phyloP scores from a whole-genome alignment of 2,113 vertebrate genomes.

The Trachemys scripta region DNA sequence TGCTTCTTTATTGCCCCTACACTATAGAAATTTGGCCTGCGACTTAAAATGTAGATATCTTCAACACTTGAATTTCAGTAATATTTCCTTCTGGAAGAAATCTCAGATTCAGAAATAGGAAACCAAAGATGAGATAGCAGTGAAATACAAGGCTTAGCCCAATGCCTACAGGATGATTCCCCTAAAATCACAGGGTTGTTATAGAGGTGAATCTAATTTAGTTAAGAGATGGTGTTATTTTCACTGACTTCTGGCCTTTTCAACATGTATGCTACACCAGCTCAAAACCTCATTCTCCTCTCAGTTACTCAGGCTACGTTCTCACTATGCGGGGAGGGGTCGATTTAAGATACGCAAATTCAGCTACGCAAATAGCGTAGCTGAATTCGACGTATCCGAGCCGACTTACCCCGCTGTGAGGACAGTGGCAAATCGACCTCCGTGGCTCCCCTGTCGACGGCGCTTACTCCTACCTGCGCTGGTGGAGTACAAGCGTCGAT shows the following conservation, averaged over 20 bases:
- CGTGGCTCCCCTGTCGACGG: too few relatives aligned
- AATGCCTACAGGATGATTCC: slow-evolving; percentile 51
- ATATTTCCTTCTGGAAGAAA: slow-evolving; percentile 59
- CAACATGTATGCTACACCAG: neutral
- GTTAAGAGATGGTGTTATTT: neutral
- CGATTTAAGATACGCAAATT: too few relatives aligned
- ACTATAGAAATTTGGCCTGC: slow-evolving; percentile 35
- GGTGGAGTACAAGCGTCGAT: too few relatives aligned
- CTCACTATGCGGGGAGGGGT: too few relatives aligned
- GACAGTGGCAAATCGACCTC: too few relatives aligned
- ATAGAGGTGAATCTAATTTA: neutral
- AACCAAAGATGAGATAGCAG: slow-evolving; percentile 29
- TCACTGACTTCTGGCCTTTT: neutral
- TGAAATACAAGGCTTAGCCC: slow-evolving; percentile 35
- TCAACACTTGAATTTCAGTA: slow-evolving; percentile 51
- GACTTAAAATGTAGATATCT: slow-evolving; percentile 41
- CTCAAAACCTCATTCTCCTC: neutral
- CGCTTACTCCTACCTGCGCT: too few relatives aligned
- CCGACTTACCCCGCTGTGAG: too few relatives aligned
- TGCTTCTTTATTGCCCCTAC: slow-evolving; percentile 41
- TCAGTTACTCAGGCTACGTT: neutral
- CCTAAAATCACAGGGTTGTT: slow-evolving; percentile 21
- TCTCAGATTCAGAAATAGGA: slow-evolving; percentile 45
- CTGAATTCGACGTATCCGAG: too few relatives aligned
- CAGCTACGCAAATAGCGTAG: too few relatives aligned